phyloP scores from a whole-genome alignment of 1,140 invertebrate species.

The Heliconius himera region DNA sequence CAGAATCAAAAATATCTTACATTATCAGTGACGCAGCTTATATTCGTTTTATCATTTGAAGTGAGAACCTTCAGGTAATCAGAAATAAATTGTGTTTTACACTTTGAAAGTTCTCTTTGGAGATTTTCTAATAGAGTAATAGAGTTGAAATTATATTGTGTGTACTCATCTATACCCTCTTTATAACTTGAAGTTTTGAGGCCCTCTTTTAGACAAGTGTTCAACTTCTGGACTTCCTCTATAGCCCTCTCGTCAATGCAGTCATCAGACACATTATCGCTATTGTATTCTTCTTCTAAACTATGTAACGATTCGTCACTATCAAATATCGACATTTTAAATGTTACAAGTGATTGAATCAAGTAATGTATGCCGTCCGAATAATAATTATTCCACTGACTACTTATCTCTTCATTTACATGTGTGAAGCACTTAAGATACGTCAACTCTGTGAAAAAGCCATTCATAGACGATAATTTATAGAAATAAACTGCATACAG shows the following conservation, averaged over 20 bases:
- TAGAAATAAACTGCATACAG: too few species aligned
- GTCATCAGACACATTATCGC: background rate
- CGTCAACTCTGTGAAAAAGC: background rate
- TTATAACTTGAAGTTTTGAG: background rate
- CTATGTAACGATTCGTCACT: background rate
- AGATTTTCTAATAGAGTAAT: slow-evolving; percentile 3
- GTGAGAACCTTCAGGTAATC: background rate
- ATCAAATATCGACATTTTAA: background rate
- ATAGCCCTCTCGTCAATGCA: background rate
- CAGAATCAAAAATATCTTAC: background rate
- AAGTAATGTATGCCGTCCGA: background rate
- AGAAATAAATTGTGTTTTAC: background rate
- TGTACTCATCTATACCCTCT: background rate
- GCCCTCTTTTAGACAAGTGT: background rate
- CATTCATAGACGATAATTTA: too few species aligned
- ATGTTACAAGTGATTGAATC: background rate
- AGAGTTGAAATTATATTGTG: background rate
- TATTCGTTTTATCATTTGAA: background rate
- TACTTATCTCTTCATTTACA: background rate
- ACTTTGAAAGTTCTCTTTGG: background rate
- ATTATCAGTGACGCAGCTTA: background rate
- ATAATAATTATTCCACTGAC: too few species aligned
- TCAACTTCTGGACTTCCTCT: background rate
- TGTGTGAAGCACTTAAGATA: background rate
- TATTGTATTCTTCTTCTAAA: too few species aligned